Evolutionary conservation across 2,113 vertebrate genomes (phyloP).

Genomic region (Zeus faber): DNA sequence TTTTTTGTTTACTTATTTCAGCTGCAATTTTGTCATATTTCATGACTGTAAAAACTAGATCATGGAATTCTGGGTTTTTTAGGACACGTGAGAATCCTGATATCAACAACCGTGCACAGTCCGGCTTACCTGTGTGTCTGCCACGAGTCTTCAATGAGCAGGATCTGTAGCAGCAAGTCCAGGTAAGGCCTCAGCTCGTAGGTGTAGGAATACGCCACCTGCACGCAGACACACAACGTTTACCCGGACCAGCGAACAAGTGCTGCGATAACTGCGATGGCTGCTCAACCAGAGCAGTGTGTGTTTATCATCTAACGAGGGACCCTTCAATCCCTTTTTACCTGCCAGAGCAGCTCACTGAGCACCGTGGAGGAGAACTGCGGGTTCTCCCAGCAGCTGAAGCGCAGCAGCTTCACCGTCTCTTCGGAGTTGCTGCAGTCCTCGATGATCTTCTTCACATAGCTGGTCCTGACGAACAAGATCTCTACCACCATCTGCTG

Average conservation of each 20-base stretch:
- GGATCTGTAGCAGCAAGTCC: constrained; percentile 96
- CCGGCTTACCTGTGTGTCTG: constrained; percentile 92
- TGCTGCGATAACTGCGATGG: too few species aligned
- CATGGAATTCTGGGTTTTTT: too few species aligned
- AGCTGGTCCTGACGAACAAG: constrained; percentile 97
- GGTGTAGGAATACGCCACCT: constrained; percentile 98
- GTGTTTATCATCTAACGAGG: too few species aligned
- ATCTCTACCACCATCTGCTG: constrained; percentile 97
- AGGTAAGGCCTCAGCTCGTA: constrained; percentile 97
- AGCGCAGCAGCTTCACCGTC: constrained; percentile 96
- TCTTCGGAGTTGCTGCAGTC: constrained; percentile 99
- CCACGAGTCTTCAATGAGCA: constrained; percentile 98
- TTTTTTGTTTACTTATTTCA: too few species aligned
- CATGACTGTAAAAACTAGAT: too few species aligned
- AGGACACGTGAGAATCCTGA: too few species aligned
- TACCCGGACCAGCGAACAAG: too few species aligned
- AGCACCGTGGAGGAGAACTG: constrained; percentile 99
- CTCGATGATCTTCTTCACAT: constrained; percentile 99
- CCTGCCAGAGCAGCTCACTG: constrained; percentile 99
- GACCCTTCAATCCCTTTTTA: too few species aligned
- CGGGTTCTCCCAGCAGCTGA: constrained; percentile 99
- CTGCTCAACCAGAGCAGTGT: too few species aligned
- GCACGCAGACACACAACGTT: constrained; percentile 12
- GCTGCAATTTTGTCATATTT: too few species aligned
- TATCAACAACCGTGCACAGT: too few species aligned